Evolutionary conservation across 2,888 invertebrate species (phyloP).

Genomic region (Mayetiola destructor): DNA sequence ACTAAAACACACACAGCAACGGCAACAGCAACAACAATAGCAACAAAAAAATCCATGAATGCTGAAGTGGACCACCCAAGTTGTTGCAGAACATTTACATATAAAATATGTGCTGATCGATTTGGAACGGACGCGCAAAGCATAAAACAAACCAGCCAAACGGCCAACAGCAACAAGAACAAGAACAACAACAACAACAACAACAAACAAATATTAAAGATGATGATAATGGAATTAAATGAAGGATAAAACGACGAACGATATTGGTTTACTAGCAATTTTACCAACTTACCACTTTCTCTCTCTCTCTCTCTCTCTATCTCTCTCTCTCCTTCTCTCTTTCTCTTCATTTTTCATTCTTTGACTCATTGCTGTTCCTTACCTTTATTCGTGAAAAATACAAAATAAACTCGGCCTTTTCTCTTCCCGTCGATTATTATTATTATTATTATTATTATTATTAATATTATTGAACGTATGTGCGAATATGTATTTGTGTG

Average conservation of each 20-base stretch:
- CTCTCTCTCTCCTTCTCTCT: neutral
- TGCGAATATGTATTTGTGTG: too few species aligned
- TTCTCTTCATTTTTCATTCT: neutral
- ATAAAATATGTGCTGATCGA: constrained; percentile 12
- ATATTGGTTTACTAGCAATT: neutral
- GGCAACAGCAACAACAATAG: neutral
- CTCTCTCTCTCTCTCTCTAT: neutral
- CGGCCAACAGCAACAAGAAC: too few species aligned
- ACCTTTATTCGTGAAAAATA: too few species aligned
- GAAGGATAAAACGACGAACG: neutral
- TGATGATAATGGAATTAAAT: neutral
- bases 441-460: too few species aligned
- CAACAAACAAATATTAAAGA: neutral
- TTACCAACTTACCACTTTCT: neutral
- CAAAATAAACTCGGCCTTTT: too few species aligned
- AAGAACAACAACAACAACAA: neutral
- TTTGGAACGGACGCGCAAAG: neutral
- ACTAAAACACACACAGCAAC: neutral
- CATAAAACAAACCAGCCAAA: too few species aligned
- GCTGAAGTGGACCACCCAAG: constrained; percentile 8
- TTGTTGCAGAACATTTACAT: constrained; percentile 8
- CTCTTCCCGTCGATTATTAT: too few species aligned
- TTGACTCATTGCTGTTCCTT: neutral
- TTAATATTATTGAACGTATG: too few species aligned
- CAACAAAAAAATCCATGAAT: neutral